A percentile compares a stretch with the other conserved stretches of the same genome.
Evolutionary conservation across 2,888 invertebrate genomes (phyloP).

Genomic region (Acleris cristana): DNA sequence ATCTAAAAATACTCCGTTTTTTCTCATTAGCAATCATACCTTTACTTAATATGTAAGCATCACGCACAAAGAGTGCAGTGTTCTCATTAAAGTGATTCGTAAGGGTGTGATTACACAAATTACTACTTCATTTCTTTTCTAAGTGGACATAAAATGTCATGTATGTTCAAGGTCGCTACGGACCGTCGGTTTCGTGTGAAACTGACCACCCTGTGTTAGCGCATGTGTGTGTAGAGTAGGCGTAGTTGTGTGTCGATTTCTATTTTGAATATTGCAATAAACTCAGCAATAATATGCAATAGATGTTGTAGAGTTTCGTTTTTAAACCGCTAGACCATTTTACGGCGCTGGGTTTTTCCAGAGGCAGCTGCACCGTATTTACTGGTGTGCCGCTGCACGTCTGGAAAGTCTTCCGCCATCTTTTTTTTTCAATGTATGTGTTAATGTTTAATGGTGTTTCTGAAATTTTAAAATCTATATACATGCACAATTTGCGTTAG

Average conservation of each 20-base stretch:
- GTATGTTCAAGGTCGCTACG: constrained; percentile 6
- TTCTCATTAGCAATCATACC: no score
- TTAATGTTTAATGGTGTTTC: constrained; percentile 25
- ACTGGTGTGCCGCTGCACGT: not conserved
- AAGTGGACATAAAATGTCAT: constrained; percentile 25
- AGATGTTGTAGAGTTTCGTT: constrained; percentile 66
- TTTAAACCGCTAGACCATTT: constrained; percentile 74
- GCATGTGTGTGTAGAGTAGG: constrained; percentile 17
- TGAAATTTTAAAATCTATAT: constrained; percentile 4
- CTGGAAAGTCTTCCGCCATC: not conserved
- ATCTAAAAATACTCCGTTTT: no score
- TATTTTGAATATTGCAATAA: constrained; percentile 51
- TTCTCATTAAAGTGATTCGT: not conserved
- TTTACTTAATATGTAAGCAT: no score
- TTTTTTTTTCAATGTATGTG: constrained; percentile 26
- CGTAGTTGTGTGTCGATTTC: constrained; percentile 49
- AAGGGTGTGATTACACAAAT: not conserved
- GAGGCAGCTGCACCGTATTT: not conserved
- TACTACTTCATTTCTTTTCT: not conserved
- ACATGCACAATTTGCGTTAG: constrained; percentile 7
- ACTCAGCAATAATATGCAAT: constrained; percentile 79
- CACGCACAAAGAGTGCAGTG: no score
- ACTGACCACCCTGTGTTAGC: not conserved
- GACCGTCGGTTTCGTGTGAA: not conserved
- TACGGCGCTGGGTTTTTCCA: constrained; percentile 41